Evolutionary conservation across 1,140 invertebrate species (phyloP), one percentile per base, ranked within the genome.

Genomic region (Platyscapa corneri): DNA sequence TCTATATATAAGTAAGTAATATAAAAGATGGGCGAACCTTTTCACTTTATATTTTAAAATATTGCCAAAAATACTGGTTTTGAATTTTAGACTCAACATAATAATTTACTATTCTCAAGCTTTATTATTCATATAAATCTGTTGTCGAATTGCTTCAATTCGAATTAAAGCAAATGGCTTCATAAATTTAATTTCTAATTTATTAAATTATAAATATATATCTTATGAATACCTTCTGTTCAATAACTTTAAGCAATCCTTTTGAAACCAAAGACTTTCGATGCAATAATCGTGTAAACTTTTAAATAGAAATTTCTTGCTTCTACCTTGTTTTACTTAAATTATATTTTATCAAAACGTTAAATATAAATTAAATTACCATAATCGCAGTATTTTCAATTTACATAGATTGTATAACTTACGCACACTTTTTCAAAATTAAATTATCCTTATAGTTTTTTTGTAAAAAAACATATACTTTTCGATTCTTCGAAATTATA

Each of bases 261-360:
- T 82, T 34, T 39, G 2, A 16, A 74, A 37, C 60, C 27, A 7
- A 23, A 49, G 27, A 12, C 56, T 30, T 12, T 64, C 42, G 53
- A 39, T 49, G 27, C 32, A 20, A 34, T 49, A 30, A 78, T 64
- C 32, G 32, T n/a, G n/a, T 23, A 49, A 80, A 20, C 39, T 6
- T 64, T n/a, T 1, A 39, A 65, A 64, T 32, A 3, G 20, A 79
- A 79, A 75, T 53, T 20, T 37, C 12, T 83, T 64, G n/a, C n/a
- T 86, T 67, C 87, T n/a, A 7, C 42, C 20, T 49, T 53, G 0
- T 7, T 34, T 30, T 30, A 34, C 3, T 67, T 67, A 67, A 67
- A 67, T 14, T 32, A 0, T 32, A 86, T 84, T 85, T 89, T 56
- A 14, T 53, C 39, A 27, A 67, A 18, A 46, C 23, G 77, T 56